phyloP scores from a whole-genome alignment of 2,113 vertebrate species.

The Rhinoderma darwinii region DNA sequence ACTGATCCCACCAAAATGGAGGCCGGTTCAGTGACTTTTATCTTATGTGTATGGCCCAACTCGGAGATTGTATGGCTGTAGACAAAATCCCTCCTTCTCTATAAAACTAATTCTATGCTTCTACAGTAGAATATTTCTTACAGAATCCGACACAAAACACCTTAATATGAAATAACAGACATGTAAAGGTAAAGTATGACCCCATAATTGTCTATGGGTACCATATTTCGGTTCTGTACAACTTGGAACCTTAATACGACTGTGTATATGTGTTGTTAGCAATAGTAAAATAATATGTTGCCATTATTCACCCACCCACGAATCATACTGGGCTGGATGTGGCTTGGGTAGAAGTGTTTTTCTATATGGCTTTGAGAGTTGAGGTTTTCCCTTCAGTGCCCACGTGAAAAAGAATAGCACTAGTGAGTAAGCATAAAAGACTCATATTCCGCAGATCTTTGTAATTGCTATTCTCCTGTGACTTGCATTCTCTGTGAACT shows the following conservation, averaged over 20 bases:
- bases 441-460: slow-evolving; percentile 65
- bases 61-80: no score
- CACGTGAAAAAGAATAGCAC: slow-evolving; percentile 59
- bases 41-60: no score
- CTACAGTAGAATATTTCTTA: background rate
- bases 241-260: no score
- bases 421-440: slow-evolving; percentile 58
- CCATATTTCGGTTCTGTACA: no score
- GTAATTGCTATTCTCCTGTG: slow-evolving; percentile 69
- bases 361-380: slow-evolving; percentile 40
- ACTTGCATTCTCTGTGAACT: slow-evolving; percentile 66
- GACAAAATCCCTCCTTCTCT: no score
- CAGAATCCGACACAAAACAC: no score
- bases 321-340: slow-evolving; percentile 53
- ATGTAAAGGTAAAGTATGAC: background rate
- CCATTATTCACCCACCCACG: slow-evolving; percentile 61
- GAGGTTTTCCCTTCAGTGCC: slow-evolving; percentile 64
- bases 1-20: no score
- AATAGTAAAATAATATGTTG: slow-evolving; percentile 26
- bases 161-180: no score
- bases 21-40: no score
- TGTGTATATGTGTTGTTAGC: slow-evolving; percentile 59
- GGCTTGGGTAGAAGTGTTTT: slow-evolving; percentile 53
- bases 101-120: no score
- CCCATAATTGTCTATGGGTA: background rate